These are phyloP conservation scores for Cossypha caffra DNA, from an alignment of 2,797 vertebrate genomes.

Conservation along the genomic window DNA sequence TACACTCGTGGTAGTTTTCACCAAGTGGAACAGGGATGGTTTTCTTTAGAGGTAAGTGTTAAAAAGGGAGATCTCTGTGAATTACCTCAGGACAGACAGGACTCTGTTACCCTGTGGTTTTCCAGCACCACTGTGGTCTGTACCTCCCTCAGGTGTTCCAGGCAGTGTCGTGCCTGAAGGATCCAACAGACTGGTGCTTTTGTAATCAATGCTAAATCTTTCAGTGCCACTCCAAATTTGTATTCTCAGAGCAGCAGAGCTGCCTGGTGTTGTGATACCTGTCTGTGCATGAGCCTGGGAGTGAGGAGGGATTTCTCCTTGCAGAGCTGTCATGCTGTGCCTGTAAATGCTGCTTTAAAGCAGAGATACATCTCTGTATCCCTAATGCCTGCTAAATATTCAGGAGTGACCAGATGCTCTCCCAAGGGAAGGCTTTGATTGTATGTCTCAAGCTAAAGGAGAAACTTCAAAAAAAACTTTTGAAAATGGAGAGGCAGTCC, in stretches of 20 bases:
- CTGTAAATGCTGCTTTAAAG: neutral
- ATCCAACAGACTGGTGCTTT: rapidly evolving
- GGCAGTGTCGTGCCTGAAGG: rapidly evolving
- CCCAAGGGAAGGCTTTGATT: neutral
- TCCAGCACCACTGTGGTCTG: rapidly evolving
- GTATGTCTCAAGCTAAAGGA: neutral
- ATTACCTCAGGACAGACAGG: neutral
- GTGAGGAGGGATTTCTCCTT: neutral
- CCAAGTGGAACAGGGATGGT: neutral
- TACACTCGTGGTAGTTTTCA: rapidly evolving
- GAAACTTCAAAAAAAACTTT: neutral
- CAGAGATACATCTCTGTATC: neutral
- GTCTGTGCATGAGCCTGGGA: neutral
- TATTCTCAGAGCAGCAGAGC: neutral
- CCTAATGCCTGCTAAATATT: neutral
- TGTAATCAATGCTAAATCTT: neutral
- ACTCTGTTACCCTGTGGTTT: neutral
- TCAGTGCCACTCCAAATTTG: neutral
- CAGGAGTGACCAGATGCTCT: neutral
- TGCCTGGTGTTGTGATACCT: neutral
- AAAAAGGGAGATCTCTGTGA: neutral
- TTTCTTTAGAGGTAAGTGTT: neutral
- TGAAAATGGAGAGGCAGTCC: neutral
- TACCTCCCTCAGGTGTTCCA: neutral
- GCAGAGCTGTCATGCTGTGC: neutral